These are phyloP conservation scores for Spilarctia lutea DNA, from an alignment of 2,888 invertebrate species.

Conservation along the genomic window DNA sequence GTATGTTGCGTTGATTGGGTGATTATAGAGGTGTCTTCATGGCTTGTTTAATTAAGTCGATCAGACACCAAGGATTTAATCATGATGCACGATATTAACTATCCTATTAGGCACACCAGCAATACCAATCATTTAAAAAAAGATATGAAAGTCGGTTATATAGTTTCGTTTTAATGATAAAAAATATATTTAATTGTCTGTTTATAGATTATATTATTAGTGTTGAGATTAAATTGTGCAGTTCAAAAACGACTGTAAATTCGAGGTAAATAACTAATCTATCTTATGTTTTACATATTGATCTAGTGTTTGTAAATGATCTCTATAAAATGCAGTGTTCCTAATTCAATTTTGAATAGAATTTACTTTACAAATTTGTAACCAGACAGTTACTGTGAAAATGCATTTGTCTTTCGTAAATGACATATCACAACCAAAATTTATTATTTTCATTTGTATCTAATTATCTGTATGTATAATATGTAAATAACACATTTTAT, in stretches of 20 bases:
- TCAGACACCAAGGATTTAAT: too few relatives aligned
- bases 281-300: background rate
- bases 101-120: too few relatives aligned
- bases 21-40: too few relatives aligned
- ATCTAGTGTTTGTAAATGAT: background rate
- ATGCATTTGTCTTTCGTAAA: background rate
- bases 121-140: too few relatives aligned
- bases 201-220: background rate
- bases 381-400: background rate
- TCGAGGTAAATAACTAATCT: background rate
- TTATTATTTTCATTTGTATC: background rate
- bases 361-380: background rate
- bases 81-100: too few relatives aligned
- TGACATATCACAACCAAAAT: background rate
- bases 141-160: too few relatives aligned
- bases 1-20: too few relatives aligned
- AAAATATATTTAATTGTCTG: background rate
- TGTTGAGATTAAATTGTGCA: background rate
- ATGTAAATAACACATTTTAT: background rate
- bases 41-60: too few relatives aligned
- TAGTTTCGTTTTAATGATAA: background rate
- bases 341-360: background rate
- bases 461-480: background rate
- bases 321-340: background rate
- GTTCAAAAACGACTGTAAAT: background rate